Evolutionary conservation across 2,113 vertebrate genomes (phyloP), one percentile per base, ranked within the genome.

Genomic region (Dipodomys stephensi): DNA sequence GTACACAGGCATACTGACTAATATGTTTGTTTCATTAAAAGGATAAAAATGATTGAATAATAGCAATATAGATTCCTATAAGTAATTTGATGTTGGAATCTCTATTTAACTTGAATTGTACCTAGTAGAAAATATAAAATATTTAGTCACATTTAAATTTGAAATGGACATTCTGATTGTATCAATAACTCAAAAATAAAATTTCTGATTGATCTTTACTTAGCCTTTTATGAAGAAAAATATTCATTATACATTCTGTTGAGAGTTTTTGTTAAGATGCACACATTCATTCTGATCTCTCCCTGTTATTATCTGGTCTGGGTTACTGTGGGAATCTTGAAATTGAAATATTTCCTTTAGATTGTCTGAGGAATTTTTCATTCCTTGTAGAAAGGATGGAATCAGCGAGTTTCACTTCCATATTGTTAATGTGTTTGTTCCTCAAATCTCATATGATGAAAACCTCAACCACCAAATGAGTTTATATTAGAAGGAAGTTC

Each of bases 91-190:
- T 46, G 3, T 7, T 22, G 23, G 5, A 71, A 32, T 6, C 16
- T 19, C 69, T 28, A 12, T 16, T 80, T 92, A 62, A 7, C 87
- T 46, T 84, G 73, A 85, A 4, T 88, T 28, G 62, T 95, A 85
- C 32, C 5, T 15, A 4, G 86, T 74, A 3, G 22, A 46, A 83
- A 76, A 25, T 62, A 71, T 76, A 35, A 35, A 6, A 27, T 87
- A 32, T 90, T 49, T 0, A 76, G 72, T 92, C 16, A 83, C 46
- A 60, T 80, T 4, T 15, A 67, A 77, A 64, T 53, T 39, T 44
- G 5, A 2, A 22, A 46, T 27, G 71, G 69, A 1, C 16, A 46
- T 79, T 92, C 3, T 69, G 16, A 16, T 1, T 83, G 0, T 77
- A 91, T 94, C 81, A 7, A 28, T 49, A 18, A 49, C 5, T 44